A percentile compares a stretch with the other conserved stretches of the same genome.
Evolutionary conservation across 1,140 invertebrate species (phyloP).

Genomic region (Drosophila funebris): DNA sequence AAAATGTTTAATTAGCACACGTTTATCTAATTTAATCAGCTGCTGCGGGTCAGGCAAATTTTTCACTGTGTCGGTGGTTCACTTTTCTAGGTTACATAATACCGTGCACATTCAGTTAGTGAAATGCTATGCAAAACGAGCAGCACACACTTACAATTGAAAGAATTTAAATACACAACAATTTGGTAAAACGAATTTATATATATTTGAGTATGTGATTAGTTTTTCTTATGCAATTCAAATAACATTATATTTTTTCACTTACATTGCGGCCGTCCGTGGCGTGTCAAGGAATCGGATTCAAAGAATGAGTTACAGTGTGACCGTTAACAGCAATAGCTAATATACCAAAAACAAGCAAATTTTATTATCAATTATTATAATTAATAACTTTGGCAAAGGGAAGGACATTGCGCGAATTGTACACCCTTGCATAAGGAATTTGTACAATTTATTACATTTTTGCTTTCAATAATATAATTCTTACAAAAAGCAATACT

Average conservation of each 20-base stretch:
- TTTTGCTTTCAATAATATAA: too few species aligned
- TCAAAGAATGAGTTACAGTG: slow-evolving; percentile 41
- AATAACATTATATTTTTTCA: slow-evolving; percentile 21
- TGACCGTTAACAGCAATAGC: slow-evolving; percentile 5
- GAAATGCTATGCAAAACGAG: background rate
- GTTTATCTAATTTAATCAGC: slow-evolving; percentile 68
- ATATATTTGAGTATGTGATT: slow-evolving; percentile 36
- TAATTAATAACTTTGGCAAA: too few species aligned
- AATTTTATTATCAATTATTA: too few species aligned
- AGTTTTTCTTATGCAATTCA: slow-evolving; percentile 45
- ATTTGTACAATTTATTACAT: too few species aligned
- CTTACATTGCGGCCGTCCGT: slow-evolving; percentile 28
- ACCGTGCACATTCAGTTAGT: slow-evolving; percentile 34
- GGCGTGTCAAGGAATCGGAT: slow-evolving; percentile 34
- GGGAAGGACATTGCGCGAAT: too few species aligned
- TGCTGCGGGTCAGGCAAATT: slow-evolving; percentile 31
- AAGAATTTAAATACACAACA: background rate
- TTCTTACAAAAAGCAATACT: too few species aligned
- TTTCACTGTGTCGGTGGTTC: slow-evolving; percentile 14
- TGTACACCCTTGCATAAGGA: too few species aligned
- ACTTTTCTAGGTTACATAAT: slow-evolving; percentile 73
- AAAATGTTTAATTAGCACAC: slow-evolving; percentile 42
- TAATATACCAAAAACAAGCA: slow-evolving; percentile 15
- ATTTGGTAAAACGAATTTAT: background rate
- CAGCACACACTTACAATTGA: background rate